Base-by-base conservation (phyloP, 2,797 vertebrate genomes). In the Chiropotes sagulatus region DNA sequence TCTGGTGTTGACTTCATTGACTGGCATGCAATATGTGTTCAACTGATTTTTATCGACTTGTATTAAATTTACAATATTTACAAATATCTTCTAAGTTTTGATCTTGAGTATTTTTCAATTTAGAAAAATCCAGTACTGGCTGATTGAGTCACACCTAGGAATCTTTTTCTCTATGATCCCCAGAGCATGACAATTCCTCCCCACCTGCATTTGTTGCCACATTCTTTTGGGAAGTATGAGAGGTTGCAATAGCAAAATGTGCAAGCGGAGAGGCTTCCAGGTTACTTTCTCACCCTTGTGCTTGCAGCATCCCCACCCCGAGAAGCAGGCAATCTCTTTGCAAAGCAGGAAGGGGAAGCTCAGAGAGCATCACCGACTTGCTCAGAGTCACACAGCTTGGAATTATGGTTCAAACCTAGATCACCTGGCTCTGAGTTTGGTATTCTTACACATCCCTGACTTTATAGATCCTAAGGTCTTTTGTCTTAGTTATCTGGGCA, bases 11-110 rank as follows among this genome's bases (percentile, higher is more conserved):
- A 33, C 24, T 52, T 6, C 54, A 78, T 39, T 89, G 67, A 46
- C 48, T 78, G 28, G n/a, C 44, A 81, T 11, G 11, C 46, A 28
- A 28, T 44, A 82, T 36, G 36, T 88, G 12, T 83, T 92, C 33
- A 96, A 93, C 84, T 87, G 81, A 92, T 92, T 11, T 88, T 84
- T 82, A 87, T 48, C 94, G 50, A 52, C 30, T 67, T 58, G 10
- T 61, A 88, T 90, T 89, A 64, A 84, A 91, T 89, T 72, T 52
- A 82, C 19, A 39, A 4, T 36, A 88, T 83, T 67, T 93, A 82
- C 14, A 85, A 92, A 85, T 81, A 44, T 14, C 20, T 84, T 20
- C n/a, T 61, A 94, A 50, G 12, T 94, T 93, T 94, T 57, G 57
- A 85, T 54, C 17, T 79, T 12, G 41, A 87, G 36, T 76, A 61